These are phyloP conservation scores for Rhynchonycteris naso DNA, from an alignment of 2,797 vertebrate species.

Conservation along the genomic window DNA sequence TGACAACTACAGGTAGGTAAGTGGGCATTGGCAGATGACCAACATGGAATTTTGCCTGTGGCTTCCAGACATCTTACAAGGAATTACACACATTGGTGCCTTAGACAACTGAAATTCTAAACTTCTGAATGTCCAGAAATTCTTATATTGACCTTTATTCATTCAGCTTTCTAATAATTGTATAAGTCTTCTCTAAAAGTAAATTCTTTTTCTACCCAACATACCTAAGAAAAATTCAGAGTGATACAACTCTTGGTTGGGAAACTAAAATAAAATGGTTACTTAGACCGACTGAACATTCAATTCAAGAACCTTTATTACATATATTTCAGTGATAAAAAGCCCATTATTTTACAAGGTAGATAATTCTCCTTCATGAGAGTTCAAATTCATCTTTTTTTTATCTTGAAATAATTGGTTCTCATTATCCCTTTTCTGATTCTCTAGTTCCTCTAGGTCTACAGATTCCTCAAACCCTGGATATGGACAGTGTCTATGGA, in stretches of 20 bases:
- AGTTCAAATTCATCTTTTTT: background rate
- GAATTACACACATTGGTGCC: background rate
- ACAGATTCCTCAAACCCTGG: background rate
- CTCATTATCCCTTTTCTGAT: background rate
- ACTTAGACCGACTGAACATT: background rate
- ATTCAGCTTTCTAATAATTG: background rate
- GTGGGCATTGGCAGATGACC: background rate
- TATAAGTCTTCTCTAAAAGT: background rate
- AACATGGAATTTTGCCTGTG: background rate
- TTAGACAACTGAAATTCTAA: background rate
- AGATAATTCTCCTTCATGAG: background rate
- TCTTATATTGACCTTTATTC: background rate
- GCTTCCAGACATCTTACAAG: background rate
- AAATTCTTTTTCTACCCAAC: background rate
- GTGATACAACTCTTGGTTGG: background rate
- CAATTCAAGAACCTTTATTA: background rate
- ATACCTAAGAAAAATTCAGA: background rate
- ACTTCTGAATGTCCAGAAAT: background rate
- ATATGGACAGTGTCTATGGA: background rate
- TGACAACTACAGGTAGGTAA: background rate
- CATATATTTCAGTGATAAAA: background rate
- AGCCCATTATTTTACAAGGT: background rate
- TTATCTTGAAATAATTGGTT: background rate
- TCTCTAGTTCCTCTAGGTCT: background rate
- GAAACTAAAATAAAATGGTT: slow-evolving; percentile 9